phyloP scores from a whole-genome alignment of 1,140 invertebrate species.

The Drosophila asahinai region DNA sequence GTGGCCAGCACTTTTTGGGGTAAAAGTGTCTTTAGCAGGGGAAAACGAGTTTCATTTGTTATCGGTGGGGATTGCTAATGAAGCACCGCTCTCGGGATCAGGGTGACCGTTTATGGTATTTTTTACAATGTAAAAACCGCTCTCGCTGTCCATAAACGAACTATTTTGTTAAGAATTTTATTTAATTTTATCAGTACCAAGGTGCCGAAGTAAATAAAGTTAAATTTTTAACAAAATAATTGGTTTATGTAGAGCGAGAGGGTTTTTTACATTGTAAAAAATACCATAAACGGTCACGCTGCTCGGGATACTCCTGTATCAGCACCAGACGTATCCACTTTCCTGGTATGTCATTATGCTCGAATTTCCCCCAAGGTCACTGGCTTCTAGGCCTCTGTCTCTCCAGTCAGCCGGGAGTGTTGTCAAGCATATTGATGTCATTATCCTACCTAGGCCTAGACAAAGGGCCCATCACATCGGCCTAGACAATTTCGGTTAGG shows the following conservation, averaged over 20 bases:
- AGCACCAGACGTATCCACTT: conserved; percentile 6
- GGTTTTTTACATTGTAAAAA: too few species aligned
- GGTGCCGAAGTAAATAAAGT: too few species aligned
- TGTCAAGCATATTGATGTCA: conserved; percentile 58
- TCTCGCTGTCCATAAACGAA: too few species aligned
- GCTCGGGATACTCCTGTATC: background rate
- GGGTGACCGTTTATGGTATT: too few species aligned
- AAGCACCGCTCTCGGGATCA: conserved; percentile 4
- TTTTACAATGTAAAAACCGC: too few species aligned
- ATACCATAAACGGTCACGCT: too few species aligned
- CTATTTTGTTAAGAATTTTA: too few species aligned
- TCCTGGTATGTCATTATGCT: background rate
- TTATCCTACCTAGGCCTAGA: conserved; percentile 59
- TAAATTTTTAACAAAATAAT: too few species aligned
- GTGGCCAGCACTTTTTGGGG: background rate
- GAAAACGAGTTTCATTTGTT: conserved; percentile 6
- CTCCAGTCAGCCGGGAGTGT: conserved; percentile 13
- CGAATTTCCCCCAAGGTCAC: conserved; percentile 36
- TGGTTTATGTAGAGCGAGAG: too few species aligned
- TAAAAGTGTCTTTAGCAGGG: background rate
- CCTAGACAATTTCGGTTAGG: conserved; percentile 59
- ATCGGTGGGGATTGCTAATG: conserved; percentile 31
- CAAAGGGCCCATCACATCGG: conserved; percentile 21
- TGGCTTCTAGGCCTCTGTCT: conserved; percentile 7
- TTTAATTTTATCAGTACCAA: too few species aligned